Base-by-base conservation (phyloP, 2,797 vertebrate genomes). In the Dallia pectoralis region DNA sequence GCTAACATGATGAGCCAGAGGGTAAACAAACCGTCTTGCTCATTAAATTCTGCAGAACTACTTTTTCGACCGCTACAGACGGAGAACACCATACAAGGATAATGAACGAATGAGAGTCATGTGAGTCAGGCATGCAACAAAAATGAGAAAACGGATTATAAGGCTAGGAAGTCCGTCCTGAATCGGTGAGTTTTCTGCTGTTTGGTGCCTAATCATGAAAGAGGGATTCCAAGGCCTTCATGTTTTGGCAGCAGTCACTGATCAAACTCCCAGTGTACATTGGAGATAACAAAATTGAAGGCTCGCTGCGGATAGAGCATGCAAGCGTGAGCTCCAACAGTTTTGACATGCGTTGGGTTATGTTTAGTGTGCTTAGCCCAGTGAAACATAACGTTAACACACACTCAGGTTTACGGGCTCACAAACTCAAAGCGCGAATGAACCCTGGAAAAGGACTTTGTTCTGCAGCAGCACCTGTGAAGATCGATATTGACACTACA, bases 1-100 rank as follows among this genome's bases (percentile, higher is more conserved):
- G 79, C 73, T 75, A 75, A 75, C 74, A 85, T 82, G 2, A 67
- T 70, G 53, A 56, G 22, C 53, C 53, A 56, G n/a, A 56, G 53
- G 53, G 53, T 56, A 56, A 56, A 56, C 53, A 56, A 56, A 56
- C 53, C 11, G n/a, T 3, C 22, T 56, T 56, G 53, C 12, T 56
- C n/a, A 56, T 56, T 56, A 22, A 11, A 56, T 8, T 56, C n/a
- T 56, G n/a, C 53, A 25, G n/a, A 3, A 22, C n/a, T 4, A 12
- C 22, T 56, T 44, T 44, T 12, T 44, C 9, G 11, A 12, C 9
- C 16, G 22, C 53, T 22, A 56, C 22, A 11, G 53, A 25, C 16
- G 12, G 53, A 11, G 22, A 56, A n/a, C n/a, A 22, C n/a, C 22
- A 56, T 56, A 25, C 25, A 22, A 25, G 53, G 53, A 22, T 56